These are phyloP conservation scores for Xenopus petersii DNA, from an alignment of 2,797 vertebrate species.

Conservation along the genomic window DNA sequence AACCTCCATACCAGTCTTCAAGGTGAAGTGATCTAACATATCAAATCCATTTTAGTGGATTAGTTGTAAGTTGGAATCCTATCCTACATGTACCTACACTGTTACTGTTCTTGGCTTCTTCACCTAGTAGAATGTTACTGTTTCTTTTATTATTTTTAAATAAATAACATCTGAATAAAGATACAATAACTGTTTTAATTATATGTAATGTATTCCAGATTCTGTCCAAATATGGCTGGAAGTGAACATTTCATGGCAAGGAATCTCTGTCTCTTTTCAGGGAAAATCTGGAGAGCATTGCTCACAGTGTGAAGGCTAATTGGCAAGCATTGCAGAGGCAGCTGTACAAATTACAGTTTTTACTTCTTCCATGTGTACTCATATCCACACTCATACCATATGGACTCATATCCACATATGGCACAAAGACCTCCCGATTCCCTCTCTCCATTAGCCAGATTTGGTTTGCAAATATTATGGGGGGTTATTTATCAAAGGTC, in stretches of 20 bases:
- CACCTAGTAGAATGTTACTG: too few species aligned
- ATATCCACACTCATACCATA: slow-evolving; percentile 24
- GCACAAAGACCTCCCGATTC: slow-evolving; percentile 28
- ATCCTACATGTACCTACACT: too few species aligned
- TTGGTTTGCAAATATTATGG: slow-evolving; percentile 29
- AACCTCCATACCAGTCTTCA: too few species aligned
- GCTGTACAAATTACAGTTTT: slow-evolving; percentile 30
- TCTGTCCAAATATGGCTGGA: slow-evolving; percentile 26
- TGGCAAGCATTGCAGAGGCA: slow-evolving; percentile 30
- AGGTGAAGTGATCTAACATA: too few species aligned
- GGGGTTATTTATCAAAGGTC: too few species aligned
- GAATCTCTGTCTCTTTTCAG: background rate
- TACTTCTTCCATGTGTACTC: slow-evolving; percentile 22
- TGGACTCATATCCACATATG: slow-evolving; percentile 35
- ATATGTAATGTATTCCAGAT: slow-evolving; percentile 32
- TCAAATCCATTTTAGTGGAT: too few species aligned
- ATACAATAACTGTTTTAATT: background rate
- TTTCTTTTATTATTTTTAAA: too few species aligned
- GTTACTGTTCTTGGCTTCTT: too few species aligned
- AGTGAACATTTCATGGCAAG: slow-evolving; percentile 22
- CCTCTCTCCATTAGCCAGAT: slow-evolving; percentile 35
- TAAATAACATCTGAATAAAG: too few species aligned
- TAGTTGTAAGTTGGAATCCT: too few species aligned
- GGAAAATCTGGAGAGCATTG: slow-evolving; percentile 27
- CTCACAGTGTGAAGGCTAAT: slow-evolving; percentile 15